A percentile compares a stretch with the other conserved stretches of the same genome.
phyloP scores from a whole-genome alignment of 2,888 invertebrate species.

The Idaea dimidiata region DNA sequence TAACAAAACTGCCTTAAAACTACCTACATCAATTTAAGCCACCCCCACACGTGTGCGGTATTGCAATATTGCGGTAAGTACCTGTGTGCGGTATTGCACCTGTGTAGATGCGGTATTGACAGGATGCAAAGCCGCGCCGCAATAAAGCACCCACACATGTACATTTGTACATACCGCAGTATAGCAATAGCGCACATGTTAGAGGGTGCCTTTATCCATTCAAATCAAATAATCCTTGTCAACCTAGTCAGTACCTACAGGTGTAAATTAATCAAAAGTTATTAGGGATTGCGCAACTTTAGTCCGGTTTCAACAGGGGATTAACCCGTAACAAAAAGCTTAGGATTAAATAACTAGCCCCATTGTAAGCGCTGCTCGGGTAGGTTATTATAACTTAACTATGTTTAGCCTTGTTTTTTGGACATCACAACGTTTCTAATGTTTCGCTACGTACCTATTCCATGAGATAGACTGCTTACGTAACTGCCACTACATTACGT shows the following conservation, averaged over 20 bases:
- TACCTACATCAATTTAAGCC: not conserved
- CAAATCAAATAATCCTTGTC: conserved; percentile 1
- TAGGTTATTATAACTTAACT: not conserved
- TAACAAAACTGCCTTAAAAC: not conserved
- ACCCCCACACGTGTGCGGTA: too few species aligned
- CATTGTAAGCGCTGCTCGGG: not conserved
- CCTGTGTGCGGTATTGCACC: too few species aligned
- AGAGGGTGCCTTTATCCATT: too few species aligned
- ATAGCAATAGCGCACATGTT: too few species aligned
- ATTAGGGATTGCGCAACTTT: conserved; percentile 10
- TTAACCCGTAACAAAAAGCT: conserved; percentile 27
- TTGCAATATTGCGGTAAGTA: too few species aligned
- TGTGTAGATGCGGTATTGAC: too few species aligned
- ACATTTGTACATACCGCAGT: too few species aligned
- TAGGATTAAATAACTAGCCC: conserved; percentile 24
- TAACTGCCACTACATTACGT: too few species aligned
- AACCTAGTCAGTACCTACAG: conserved; percentile 8
- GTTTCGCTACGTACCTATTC: too few species aligned
- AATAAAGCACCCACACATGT: too few species aligned
- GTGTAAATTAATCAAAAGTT: conserved; percentile 22
- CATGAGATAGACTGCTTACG: too few species aligned
- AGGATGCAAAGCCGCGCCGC: too few species aligned
- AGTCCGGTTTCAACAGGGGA: conserved; percentile 31
- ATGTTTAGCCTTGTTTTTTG: not conserved
- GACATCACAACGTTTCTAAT: not conserved